Evolutionary conservation across 2,888 invertebrate genomes (phyloP).

Genomic region (Latheticus oryzae): DNA sequence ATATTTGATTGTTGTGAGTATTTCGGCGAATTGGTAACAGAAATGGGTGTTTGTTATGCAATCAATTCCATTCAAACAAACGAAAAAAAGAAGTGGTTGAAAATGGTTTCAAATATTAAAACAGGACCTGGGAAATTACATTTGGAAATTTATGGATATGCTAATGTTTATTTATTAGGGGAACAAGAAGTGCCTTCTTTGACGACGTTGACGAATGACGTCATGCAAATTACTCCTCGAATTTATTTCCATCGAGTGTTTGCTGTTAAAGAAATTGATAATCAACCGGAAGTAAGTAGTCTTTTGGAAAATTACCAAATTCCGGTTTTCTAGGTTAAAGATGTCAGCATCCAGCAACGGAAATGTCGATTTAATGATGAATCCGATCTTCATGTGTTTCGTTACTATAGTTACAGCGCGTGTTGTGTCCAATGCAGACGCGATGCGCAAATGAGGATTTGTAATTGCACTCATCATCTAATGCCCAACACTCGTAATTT

Average conservation of each 20-base stretch:
- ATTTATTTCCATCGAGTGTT: slow-evolving; percentile 65
- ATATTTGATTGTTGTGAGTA: slow-evolving; percentile 75
- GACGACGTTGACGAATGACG: slow-evolving; percentile 73
- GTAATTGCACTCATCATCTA: slow-evolving; percentile 78
- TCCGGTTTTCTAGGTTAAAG: slow-evolving; percentile 62
- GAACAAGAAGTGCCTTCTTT: slow-evolving; percentile 78
- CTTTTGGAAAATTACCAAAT: slow-evolving; percentile 35
- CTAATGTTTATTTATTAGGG: slow-evolving; percentile 74
- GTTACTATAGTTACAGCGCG: slow-evolving; percentile 78
- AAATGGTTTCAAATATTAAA: slow-evolving; percentile 74
- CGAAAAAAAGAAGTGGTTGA: slow-evolving; percentile 59
- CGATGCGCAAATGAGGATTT: slow-evolving; percentile 70
- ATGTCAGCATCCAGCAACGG: slow-evolving; percentile 73
- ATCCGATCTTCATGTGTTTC: slow-evolving; percentile 72
- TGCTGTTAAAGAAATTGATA: slow-evolving; percentile 71
- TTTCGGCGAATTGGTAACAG: slow-evolving; percentile 75
- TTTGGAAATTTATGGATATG: slow-evolving; percentile 67
- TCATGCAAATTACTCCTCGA: slow-evolving; percentile 71
- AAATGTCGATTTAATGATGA: slow-evolving; percentile 79
- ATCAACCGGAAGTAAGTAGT: slow-evolving; percentile 70
- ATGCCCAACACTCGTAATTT: slow-evolving; percentile 72
- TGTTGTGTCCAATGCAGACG: slow-evolving; percentile 80
- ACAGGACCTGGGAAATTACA: slow-evolving; percentile 73
- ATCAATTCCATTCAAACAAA: slow-evolving; percentile 75
- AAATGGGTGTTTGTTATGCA: slow-evolving; percentile 75